Conservation (phyloP, 2,888 invertebrate genomes). For the Cataglyphis albicans region DNA sequence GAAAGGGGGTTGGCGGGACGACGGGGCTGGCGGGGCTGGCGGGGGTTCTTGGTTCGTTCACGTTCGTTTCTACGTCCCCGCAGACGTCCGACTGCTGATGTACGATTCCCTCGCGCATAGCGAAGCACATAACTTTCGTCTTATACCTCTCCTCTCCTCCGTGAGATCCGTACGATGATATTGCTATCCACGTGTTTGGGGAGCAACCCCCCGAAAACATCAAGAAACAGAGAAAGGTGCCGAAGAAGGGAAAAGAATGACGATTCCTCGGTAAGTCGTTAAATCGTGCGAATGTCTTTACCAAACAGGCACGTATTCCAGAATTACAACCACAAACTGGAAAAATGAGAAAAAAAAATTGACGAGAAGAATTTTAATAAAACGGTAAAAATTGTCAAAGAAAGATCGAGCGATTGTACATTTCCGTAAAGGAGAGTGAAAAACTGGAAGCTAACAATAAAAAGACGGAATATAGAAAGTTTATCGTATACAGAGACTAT, state of each 20-base stretch:
- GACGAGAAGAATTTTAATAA: not conserved
- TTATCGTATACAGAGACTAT: not conserved
- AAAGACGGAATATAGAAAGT: not conserved
- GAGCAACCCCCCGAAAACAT: conserved; percentile 61
- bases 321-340: not conserved
- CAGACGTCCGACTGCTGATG: conserved; percentile 85
- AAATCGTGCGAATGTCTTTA: conserved; percentile 56
- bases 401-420: not conserved
- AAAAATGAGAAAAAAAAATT: not conserved
- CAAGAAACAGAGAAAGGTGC: conserved; percentile 57
- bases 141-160: conserved; percentile 73
- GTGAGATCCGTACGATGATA: conserved; percentile 78
- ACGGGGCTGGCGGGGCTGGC: conserved; percentile 61
- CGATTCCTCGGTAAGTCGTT: conserved; percentile 51
- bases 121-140: conserved; percentile 83
- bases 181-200: conserved; percentile 76
- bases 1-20: conserved; percentile 71
- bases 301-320: conserved; percentile 8
- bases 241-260: conserved; percentile 66
- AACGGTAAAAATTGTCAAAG: not conserved
- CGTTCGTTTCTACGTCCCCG: conserved; percentile 82
- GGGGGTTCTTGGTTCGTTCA: conserved; percentile 72
- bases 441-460: not conserved
- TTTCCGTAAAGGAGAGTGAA: not conserved
- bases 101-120: conserved; percentile 86